phyloP scores from a whole-genome alignment of 2,888 invertebrate species.

The Alviniconcha strummeri region DNA sequence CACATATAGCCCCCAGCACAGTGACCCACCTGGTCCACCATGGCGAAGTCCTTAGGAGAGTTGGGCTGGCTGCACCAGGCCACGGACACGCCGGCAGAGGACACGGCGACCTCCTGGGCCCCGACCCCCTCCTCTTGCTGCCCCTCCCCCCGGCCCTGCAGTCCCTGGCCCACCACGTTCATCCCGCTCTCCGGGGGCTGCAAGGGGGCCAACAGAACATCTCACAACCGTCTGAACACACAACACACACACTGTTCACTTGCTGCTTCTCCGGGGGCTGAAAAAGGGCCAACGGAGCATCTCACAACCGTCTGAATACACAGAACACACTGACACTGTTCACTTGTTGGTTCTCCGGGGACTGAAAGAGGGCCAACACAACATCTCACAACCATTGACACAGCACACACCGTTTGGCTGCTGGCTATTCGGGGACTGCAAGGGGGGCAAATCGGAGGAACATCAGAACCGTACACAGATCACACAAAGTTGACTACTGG shows the following conservation, averaged over 20 bases:
- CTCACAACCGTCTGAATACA: not conserved
- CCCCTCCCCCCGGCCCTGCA: not conserved
- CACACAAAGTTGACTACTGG: no score
- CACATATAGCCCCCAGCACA: not conserved
- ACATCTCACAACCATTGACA: no score
- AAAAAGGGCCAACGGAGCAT: not conserved
- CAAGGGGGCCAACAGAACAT: not conserved
- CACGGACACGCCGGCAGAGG: not conserved
- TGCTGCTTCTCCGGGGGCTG: not conserved
- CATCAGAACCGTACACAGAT: no score
- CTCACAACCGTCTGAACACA: not conserved
- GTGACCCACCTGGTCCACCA: conserved; percentile 28
- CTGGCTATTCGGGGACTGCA: no score
- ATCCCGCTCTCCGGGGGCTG: conserved; percentile 11
- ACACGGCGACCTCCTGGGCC: not conserved
- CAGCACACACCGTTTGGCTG: no score
- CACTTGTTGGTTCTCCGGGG: no score
- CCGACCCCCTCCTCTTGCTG: not conserved
- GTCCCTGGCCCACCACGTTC: conserved; percentile 16
- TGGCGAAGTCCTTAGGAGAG: conserved; percentile 16
- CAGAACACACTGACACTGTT: no score
- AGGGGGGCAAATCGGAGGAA: no score
- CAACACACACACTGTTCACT: not conserved
- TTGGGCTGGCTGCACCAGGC: conserved; percentile 23
- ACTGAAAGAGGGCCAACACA: no score